Percentiles rank a stretch among this genome's conserved stretches.
Evolutionary conservation across 2,797 vertebrate species (phyloP).

Genomic region (Taenioides sp.): DNA sequence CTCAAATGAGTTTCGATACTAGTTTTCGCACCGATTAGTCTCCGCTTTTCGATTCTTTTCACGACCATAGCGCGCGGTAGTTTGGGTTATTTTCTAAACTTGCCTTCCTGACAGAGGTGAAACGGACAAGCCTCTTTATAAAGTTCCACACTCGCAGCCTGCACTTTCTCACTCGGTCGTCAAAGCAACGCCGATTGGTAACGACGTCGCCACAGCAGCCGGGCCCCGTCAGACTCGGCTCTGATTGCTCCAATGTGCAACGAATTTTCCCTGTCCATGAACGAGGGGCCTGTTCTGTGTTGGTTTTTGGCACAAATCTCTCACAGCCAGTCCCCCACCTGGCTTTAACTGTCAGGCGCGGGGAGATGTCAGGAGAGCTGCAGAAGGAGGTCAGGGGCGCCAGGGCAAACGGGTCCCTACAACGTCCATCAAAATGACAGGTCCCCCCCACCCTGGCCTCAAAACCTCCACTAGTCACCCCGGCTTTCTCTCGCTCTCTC

Average conservation of each 20-base stretch:
- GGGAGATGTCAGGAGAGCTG: conserved; percentile 67
- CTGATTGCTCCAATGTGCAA: conserved; percentile 35
- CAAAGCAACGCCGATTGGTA: conserved; percentile 1
- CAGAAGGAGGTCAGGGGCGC: conserved; percentile 75
- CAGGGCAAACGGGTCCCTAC: conserved; percentile 72
- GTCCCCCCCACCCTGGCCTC: conserved; percentile 61
- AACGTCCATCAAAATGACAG: conserved; percentile 80
- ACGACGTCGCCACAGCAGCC: neutral
- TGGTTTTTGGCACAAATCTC: conserved; percentile 40
- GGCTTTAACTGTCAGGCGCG: conserved; percentile 73
- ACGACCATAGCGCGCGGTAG: too few species aligned
- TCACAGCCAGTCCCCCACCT: conserved; percentile 56
- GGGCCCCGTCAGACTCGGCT: neutral
- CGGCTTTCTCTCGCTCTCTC: conserved; percentile 20
- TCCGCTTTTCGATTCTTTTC: too few species aligned
- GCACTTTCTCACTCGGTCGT: neutral
- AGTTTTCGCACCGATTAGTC: too few species aligned
- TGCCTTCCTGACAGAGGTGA: neutral
- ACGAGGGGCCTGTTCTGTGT: conserved; percentile 67
- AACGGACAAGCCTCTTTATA: neutral
- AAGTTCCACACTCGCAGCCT: neutral
- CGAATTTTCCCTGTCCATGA: conserved; percentile 57
- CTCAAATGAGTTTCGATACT: too few species aligned
- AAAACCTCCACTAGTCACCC: conserved; percentile 58
- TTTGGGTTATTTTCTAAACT: neutral